Conservation (phyloP, 92 coral and sea anemone species). For the Actinernus sp. region DNA sequence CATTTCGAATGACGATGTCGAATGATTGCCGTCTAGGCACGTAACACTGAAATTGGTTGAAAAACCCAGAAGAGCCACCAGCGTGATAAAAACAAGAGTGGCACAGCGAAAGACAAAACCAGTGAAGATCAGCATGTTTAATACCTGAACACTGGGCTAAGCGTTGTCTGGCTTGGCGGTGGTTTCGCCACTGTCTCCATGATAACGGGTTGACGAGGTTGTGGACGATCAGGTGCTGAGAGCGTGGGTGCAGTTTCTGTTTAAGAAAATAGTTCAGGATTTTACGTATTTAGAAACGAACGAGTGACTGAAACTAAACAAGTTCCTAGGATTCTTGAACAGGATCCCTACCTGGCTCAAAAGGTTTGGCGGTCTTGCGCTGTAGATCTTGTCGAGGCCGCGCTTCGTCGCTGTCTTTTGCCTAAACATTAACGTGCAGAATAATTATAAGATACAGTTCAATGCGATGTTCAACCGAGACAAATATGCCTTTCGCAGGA, state of each 20-base stretch:
- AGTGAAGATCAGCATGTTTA: too few relatives aligned
- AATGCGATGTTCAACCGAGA: too few relatives aligned
- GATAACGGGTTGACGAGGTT: constrained; percentile 35
- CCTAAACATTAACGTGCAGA: constrained; percentile 21
- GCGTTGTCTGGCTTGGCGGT: constrained; percentile 9
- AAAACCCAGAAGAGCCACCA: too few relatives aligned
- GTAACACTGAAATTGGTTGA: too few relatives aligned
- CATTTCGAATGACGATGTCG: too few relatives aligned
- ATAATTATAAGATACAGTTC: too few relatives aligned
- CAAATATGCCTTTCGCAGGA: too few relatives aligned
- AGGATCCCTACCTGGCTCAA: constrained; percentile 54
- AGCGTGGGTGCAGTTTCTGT: constrained; percentile 25
- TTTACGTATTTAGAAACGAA: too few relatives aligned
- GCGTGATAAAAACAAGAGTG: too few relatives aligned
- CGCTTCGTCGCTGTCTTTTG: constrained; percentile 68
- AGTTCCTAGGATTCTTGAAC: neutral
- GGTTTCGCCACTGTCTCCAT: constrained; percentile 26
- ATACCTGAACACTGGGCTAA: too few relatives aligned
- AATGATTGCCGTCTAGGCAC: too few relatives aligned
- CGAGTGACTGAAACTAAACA: neutral
- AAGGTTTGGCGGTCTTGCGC: constrained; percentile 62
- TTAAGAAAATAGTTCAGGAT: neutral
- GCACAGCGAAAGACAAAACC: too few relatives aligned
- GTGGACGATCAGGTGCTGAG: constrained; percentile 38
- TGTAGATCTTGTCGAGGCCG: constrained; percentile 60